Conservation (phyloP, 2,797 vertebrate genomes). For the Helostoma temminkii region DNA sequence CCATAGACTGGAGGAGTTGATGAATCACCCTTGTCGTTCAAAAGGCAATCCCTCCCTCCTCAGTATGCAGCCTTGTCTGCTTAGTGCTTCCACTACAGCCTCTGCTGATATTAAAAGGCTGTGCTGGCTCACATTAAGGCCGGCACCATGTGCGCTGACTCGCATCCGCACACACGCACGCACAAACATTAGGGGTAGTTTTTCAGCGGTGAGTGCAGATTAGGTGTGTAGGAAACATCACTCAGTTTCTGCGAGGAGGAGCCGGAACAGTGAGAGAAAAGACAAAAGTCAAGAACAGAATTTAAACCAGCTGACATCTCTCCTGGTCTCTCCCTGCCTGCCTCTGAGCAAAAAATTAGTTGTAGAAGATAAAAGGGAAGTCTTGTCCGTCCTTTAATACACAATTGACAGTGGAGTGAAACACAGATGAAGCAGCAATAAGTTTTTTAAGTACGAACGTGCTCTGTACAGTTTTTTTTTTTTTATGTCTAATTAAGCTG, state of each 20-base stretch:
- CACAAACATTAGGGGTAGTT: slow-evolving; percentile 80
- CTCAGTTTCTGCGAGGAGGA: slow-evolving; percentile 70
- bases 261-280: slow-evolving; percentile 55
- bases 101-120: slow-evolving; percentile 86
- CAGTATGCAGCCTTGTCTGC: slow-evolving; percentile 86
- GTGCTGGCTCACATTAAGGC: slow-evolving; percentile 84
- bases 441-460: slow-evolving; percentile 15
- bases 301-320: slow-evolving; percentile 80
- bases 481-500: slow-evolving; percentile 30
- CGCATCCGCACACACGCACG: slow-evolving; percentile 53
- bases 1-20: slow-evolving; percentile 85
- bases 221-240: slow-evolving; percentile 83
- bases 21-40: slow-evolving; percentile 83
- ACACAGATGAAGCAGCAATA: slow-evolving; percentile 22
- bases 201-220: slow-evolving; percentile 79
- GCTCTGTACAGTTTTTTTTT: slow-evolving; percentile 29
- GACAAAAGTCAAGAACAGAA: slow-evolving; percentile 81
- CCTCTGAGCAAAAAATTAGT: slow-evolving; percentile 63
- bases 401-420: slow-evolving; percentile 33
- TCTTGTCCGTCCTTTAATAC: slow-evolving; percentile 63
- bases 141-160: slow-evolving; percentile 43
- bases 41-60: slow-evolving; percentile 86
- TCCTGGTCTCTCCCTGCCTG: slow-evolving; percentile 37
- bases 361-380: slow-evolving; percentile 51
- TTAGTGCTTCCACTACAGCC: slow-evolving; percentile 78